phyloP scores from a whole-genome alignment of 2,888 invertebrate genomes.

The Lacanobia wlatinum region DNA sequence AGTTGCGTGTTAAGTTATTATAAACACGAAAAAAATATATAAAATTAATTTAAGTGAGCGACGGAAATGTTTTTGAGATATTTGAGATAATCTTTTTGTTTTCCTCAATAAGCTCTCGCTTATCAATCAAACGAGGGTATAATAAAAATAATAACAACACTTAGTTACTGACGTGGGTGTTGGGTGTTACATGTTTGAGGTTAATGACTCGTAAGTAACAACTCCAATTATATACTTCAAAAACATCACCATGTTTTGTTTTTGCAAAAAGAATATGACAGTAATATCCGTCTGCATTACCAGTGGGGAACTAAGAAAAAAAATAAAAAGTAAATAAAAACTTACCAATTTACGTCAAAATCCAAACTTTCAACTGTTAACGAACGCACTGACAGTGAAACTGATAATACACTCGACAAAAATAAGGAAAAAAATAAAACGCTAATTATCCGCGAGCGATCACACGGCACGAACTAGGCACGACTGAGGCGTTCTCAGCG shows the following conservation, averaged over 20 bases:
- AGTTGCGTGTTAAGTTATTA: not conserved
- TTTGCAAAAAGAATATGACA: constrained; percentile 13
- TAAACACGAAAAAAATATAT: constrained; percentile 1
- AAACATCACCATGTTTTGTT: constrained; percentile 28
- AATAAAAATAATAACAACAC: constrained; percentile 34
- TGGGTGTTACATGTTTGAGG: constrained; percentile 19
- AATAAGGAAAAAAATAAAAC: constrained; percentile 50
- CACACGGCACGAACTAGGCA: constrained; percentile 83
- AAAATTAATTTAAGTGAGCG: not conserved
- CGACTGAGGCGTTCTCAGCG: constrained; percentile 67
- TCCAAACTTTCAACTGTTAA: constrained; percentile 80
- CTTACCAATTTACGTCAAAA: constrained; percentile 83
- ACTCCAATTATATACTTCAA: constrained; percentile 7
- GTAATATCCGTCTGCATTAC: constrained; percentile 2
- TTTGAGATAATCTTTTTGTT: constrained; percentile 23
- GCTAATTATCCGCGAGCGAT: constrained; percentile 76
- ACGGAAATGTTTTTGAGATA: constrained; percentile 8
- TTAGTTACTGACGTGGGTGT: constrained; percentile 6
- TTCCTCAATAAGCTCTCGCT: constrained; percentile 9
- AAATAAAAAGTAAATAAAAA: constrained; percentile 52
- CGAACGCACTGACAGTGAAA: constrained; percentile 76
- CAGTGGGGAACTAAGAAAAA: constrained; percentile 1
- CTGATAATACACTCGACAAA: constrained; percentile 74
- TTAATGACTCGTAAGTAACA: constrained; percentile 41
- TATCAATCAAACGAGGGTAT: constrained; percentile 50